phyloP scores from a whole-genome alignment of 53 echinoderm and acorn worm genomes.

The Temnopleurus reevesii region DNA sequence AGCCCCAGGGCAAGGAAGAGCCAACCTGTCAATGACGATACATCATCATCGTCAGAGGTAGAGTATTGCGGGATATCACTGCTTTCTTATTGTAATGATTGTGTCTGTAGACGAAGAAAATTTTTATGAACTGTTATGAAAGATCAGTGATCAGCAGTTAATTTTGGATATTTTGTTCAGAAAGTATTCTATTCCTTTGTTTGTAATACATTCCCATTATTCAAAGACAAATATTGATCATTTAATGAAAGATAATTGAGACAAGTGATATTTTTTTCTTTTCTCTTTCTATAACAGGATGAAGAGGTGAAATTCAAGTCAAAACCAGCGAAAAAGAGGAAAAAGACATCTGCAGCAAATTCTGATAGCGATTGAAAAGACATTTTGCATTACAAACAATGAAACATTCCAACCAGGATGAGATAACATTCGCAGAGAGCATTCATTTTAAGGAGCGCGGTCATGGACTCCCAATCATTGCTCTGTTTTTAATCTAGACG shows the following conservation, averaged over 20 bases:
- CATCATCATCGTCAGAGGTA: conserved; percentile 86
- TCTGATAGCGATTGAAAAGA: conserved; percentile 88
- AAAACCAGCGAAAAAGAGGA: conserved; percentile 88
- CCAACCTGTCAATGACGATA: conserved; percentile 64
- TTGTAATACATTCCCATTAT: no score
- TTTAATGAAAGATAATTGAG: no score
- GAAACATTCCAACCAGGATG: conserved; percentile 32
- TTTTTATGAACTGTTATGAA: no score
- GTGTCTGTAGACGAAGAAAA: no score
- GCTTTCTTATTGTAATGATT: no score
- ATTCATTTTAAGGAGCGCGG: not conserved
- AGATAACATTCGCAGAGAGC: conserved; percentile 8
- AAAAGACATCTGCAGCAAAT: conserved; percentile 69
- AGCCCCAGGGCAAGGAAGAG: conserved; percentile 86
- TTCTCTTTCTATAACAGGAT: conserved; percentile 64
- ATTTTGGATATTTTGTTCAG: no score
- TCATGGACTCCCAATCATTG: not conserved
- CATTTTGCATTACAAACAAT: not conserved
- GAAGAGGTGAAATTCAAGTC: conserved; percentile 74
- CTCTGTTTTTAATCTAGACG: not conserved
- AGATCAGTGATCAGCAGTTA: no score
- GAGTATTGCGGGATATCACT: no score
- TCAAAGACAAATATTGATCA: no score
- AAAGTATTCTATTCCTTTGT: no score
- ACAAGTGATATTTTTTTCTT: not conserved